Conservation (phyloP, 2,113 vertebrate species). For the Phylloscopus trochiloides region DNA sequence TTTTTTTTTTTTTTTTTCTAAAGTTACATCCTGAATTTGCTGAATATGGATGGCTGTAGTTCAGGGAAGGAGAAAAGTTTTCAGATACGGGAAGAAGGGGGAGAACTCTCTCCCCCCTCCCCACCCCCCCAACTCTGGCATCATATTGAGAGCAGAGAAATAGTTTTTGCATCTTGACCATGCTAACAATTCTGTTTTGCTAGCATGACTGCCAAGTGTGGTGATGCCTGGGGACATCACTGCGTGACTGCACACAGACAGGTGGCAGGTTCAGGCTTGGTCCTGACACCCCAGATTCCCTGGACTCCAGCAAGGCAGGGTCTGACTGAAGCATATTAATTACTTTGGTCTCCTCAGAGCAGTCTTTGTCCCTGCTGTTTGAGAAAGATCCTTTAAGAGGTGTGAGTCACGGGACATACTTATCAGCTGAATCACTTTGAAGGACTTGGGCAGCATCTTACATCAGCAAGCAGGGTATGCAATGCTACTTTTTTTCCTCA, state of each 20-base stretch:
- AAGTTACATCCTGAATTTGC: neutral
- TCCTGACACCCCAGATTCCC: neutral
- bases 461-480: neutral
- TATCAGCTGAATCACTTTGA: neutral
- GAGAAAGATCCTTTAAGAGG: neutral
- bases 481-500: neutral
- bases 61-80: neutral
- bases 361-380: neutral
- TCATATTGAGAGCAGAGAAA: neutral
- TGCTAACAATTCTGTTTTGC: neutral
- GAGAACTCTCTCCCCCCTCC: neutral
- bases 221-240: neutral
- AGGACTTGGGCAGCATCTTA: neutral
- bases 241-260: neutral
- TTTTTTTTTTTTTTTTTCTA: neutral
- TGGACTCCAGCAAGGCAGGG: neutral
- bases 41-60: neutral
- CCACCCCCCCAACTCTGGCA: neutral
- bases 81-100: neutral
- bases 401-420: neutral
- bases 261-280: neutral
- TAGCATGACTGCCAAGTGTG: rapidly evolving
- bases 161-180: neutral
- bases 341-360: neutral
- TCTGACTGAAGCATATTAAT: rapidly evolving